These are phyloP conservation scores for Siphamia tubifer DNA, from an alignment of 2,113 vertebrate species.

Conservation along the genomic window DNA sequence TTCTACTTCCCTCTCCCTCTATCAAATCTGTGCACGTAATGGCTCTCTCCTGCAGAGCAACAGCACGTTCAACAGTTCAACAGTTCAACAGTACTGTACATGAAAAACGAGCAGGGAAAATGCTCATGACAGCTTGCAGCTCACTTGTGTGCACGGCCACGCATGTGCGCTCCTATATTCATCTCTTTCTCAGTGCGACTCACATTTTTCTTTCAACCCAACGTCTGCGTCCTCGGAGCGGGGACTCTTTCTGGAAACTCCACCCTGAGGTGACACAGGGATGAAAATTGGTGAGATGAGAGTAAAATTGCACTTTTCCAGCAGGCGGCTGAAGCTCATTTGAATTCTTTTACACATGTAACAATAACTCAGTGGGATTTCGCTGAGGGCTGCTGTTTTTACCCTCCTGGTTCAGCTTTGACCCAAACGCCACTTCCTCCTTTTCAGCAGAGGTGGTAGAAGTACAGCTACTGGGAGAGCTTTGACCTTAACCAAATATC, in stretches of 20 bases:
- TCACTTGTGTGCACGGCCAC: constrained; percentile 41
- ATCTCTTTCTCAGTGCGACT: constrained; percentile 25
- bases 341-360: constrained; percentile 35
- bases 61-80: constrained; percentile 43
- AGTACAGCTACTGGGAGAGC: no score
- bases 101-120: constrained; percentile 66
- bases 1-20: constrained; percentile 32
- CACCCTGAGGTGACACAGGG: not conserved
- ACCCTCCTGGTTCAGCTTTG: constrained; percentile 1
- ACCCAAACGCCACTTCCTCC: constrained; percentile 1
- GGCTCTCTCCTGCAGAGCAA: constrained; percentile 38
- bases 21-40: constrained; percentile 67
- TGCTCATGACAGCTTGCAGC: constrained; percentile 54
- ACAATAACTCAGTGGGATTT: constrained; percentile 35
- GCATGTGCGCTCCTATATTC: constrained; percentile 21
- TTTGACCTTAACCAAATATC: no score
- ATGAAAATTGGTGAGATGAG: constrained; percentile 6
- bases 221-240: not conserved
- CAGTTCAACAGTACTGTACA: constrained; percentile 43
- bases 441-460: no score
- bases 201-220: constrained; percentile 21
- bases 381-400: constrained; percentile 25
- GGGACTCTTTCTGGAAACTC: not conserved
- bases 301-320: constrained; percentile 12
- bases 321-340: constrained; percentile 20